Conservation (phyloP, 2,888 invertebrate species). For the Trichopoda pennipes region DNA sequence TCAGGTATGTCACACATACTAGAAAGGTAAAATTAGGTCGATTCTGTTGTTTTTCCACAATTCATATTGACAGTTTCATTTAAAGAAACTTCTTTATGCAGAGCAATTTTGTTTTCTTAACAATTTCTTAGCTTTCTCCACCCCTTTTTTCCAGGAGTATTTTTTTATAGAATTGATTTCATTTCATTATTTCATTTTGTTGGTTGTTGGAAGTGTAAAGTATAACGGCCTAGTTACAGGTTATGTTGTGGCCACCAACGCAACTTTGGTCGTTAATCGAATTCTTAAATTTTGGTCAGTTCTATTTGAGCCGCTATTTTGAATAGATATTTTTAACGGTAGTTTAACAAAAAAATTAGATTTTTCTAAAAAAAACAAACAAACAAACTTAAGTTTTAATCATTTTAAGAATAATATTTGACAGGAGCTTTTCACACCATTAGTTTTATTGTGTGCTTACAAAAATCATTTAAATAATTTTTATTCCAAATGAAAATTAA, state of each 20-base stretch:
- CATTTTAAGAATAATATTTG: background rate
- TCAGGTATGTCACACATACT: background rate
- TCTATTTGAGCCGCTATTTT: slow-evolving; percentile 72
- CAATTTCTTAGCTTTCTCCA: slow-evolving; percentile 33
- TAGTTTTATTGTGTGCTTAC: background rate
- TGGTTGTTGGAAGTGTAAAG: slow-evolving; percentile 11
- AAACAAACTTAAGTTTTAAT: slow-evolving; percentile 3
- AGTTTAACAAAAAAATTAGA: background rate
- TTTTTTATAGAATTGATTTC: slow-evolving; percentile 13
- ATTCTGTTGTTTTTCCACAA: slow-evolving; percentile 15
- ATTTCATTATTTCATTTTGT: background rate
- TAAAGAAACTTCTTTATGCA: background rate
- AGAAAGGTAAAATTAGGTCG: slow-evolving; percentile 39
- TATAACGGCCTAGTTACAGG: slow-evolving; percentile 68
- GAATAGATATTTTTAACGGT: slow-evolving; percentile 71
- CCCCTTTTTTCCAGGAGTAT: slow-evolving; percentile 34
- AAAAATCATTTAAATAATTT: slow-evolving; percentile 10
- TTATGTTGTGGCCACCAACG: slow-evolving; percentile 73
- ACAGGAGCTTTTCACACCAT: too few species aligned
- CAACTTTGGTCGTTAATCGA: slow-evolving; percentile 69
- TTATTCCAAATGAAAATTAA: slow-evolving; percentile 72
- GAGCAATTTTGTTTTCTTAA: slow-evolving; percentile 26
- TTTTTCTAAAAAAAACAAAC: slow-evolving; percentile 5
- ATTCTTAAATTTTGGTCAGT: slow-evolving; percentile 76
- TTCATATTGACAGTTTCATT: slow-evolving; percentile 51